Percentiles rank a stretch among this genome's conserved stretches.
Evolutionary conservation across 2,888 invertebrate genomes (phyloP).

Genomic region (Blastobasis adustella): DNA sequence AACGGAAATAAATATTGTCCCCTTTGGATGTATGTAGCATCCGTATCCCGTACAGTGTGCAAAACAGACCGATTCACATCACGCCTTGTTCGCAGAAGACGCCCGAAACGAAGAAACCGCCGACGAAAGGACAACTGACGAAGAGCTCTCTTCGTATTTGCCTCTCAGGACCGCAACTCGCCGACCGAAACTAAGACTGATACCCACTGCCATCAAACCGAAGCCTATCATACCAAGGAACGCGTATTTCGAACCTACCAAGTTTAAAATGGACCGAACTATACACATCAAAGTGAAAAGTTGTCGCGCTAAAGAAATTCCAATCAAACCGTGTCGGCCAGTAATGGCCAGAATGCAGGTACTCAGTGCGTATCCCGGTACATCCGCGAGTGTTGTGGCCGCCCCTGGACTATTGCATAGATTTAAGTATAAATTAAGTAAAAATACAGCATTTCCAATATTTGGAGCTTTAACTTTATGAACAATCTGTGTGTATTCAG

Average conservation of each 20-base stretch:
- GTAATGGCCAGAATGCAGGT: conserved; percentile 17
- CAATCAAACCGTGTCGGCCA: conserved; percentile 7
- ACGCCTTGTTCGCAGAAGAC: conserved; percentile 26
- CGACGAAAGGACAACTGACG: conserved; percentile 36
- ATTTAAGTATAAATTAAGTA: conserved; percentile 56
- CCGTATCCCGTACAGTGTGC: no score
- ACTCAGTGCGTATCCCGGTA: conserved; percentile 11
- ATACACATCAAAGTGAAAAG: conserved; percentile 50
- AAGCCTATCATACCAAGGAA: conserved; percentile 32
- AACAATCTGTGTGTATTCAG: conserved; percentile 1
- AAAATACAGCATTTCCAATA: conserved; percentile 46
- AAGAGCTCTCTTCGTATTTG: conserved; percentile 43
- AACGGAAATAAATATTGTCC: no score
- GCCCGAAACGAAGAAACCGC: conserved; percentile 22
- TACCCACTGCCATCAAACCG: conserved; percentile 23
- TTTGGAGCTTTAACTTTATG: conserved; percentile 55
- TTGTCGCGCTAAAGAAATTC: conserved; percentile 37
- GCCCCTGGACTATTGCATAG: conserved; percentile 56
- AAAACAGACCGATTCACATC: neutral
- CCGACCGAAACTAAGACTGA: conserved; percentile 37
- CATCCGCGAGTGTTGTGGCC: conserved; percentile 29
- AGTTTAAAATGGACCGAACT: conserved; percentile 11
- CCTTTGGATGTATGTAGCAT: no score
- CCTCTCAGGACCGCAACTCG: conserved; percentile 35
- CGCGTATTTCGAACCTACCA: conserved; percentile 43